These are phyloP conservation scores for Nanorana parkeri DNA, from an alignment of 2,113 vertebrate species.

Conservation along the genomic window DNA sequence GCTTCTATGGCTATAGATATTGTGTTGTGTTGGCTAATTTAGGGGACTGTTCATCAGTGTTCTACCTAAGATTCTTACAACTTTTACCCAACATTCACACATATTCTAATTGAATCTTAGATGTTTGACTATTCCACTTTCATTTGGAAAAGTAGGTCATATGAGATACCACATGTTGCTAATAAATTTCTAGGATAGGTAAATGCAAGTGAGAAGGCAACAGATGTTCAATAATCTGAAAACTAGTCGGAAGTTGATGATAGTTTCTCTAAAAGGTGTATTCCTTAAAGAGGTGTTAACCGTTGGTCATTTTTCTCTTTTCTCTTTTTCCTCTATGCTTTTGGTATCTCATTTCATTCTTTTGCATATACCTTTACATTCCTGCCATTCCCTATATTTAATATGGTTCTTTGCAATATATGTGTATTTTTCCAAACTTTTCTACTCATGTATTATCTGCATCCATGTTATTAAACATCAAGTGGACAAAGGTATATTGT, in stretches of 20 bases:
- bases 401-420: not conserved
- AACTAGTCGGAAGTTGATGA: not conserved
- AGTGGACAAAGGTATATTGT: conserved; percentile 54
- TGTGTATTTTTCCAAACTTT: not conserved
- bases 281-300: conserved; percentile 21
- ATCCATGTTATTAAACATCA: conserved; percentile 24
- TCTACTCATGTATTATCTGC: not conserved
- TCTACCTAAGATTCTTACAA: no score
- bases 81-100: no score
- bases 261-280: conserved; percentile 10
- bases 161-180: no score
- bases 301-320: conserved; percentile 21
- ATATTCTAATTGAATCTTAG: no score
- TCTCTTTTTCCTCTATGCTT: conserved; percentile 22
- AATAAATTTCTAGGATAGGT: no score
- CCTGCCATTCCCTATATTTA: not conserved
- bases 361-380: not conserved
- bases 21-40: no score
- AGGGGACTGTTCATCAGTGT: no score
- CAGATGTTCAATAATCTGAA: no score
- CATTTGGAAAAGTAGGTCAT: no score
- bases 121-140: no score
- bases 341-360: not conserved
- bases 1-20: no score
- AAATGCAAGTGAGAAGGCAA: no score